Conservation (phyloP, 2,888 invertebrate genomes). For the Cantharis rustica region DNA sequence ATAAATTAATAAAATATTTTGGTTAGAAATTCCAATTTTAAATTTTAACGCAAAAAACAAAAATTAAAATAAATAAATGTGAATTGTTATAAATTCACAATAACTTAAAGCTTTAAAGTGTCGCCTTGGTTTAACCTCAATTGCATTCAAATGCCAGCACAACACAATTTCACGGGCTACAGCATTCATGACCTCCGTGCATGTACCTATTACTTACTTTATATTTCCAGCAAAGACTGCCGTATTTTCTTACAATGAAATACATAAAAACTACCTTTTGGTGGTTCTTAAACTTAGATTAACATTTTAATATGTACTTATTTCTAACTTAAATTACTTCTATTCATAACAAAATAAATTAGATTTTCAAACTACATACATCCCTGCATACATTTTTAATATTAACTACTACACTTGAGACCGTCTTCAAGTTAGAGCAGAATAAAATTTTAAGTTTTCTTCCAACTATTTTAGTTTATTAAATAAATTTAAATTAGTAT, state of each 20-base stretch:
- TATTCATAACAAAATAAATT: background rate
- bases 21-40: background rate
- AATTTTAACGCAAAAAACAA: background rate
- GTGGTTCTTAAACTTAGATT: background rate
- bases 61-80: background rate
- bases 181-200: constrained; percentile 41
- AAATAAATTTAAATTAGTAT: background rate
- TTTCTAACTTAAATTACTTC: background rate
- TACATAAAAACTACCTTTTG: background rate
- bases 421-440: background rate
- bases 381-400: background rate
- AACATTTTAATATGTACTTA: background rate
- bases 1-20: no score
- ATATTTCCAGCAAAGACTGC: background rate
- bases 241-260: background rate
- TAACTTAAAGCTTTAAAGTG: constrained; percentile 23
- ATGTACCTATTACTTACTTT: constrained; percentile 24
- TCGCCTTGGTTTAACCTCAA: constrained; percentile 39
- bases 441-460: background rate
- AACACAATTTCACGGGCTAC: constrained; percentile 46
- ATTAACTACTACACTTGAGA: background rate
- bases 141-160: constrained; percentile 42
- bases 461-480: background rate
- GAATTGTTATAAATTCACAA: background rate
- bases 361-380: background rate